Conservation (phyloP, 2,888 invertebrate genomes). For the Pegoplata infirma region DNA sequence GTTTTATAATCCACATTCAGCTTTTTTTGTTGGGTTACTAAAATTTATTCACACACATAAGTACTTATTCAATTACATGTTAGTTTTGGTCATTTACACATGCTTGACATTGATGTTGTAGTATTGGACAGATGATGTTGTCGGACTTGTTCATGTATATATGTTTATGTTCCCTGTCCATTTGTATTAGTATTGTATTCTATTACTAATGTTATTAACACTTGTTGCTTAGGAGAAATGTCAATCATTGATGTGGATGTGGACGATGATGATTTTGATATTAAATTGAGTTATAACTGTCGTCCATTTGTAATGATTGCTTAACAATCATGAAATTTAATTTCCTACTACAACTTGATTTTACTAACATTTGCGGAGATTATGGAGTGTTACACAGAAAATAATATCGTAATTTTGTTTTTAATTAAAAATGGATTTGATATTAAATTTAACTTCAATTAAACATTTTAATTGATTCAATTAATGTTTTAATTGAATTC, state of each 20-base stretch:
- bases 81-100: conserved; percentile 45
- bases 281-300: conserved; percentile 61
- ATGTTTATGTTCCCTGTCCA: background rate
- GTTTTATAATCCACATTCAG: too few species aligned
- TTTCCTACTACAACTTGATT: conserved; percentile 70
- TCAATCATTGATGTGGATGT: conserved; percentile 57
- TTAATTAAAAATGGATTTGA: too few species aligned
- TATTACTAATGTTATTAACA: conserved; percentile 59
- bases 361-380: too few species aligned
- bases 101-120: conserved; percentile 43
- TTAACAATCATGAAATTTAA: conserved; percentile 71
- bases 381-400: too few species aligned
- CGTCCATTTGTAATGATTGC: conserved; percentile 55
- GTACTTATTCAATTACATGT: conserved; percentile 31
- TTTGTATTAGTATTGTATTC: conserved; percentile 23
- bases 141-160: background rate
- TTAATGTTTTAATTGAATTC: too few species aligned
- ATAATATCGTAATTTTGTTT: too few species aligned
- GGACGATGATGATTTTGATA: too few species aligned
- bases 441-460: too few species aligned
- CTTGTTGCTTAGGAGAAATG: conserved; percentile 57
- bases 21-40: too few species aligned
- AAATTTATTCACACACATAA: background rate
- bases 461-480: too few species aligned
- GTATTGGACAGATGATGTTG: conserved; percentile 23